Evolutionary conservation across 1,140 invertebrate species (phyloP).

Genomic region (Wiebesia pumilae): DNA sequence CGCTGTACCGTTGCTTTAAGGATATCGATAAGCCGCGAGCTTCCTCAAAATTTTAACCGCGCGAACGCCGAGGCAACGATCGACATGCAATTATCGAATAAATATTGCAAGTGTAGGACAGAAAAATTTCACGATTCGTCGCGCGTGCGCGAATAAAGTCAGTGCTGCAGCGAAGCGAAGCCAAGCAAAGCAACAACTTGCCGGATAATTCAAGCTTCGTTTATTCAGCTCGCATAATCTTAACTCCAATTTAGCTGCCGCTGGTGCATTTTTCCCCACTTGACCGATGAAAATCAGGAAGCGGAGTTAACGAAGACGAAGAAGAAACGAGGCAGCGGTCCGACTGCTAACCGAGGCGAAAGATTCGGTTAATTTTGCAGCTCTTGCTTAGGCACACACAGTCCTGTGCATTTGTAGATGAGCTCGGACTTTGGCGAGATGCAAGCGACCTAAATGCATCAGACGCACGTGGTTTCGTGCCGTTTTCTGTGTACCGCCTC

Average conservation of each 20-base stretch:
- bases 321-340: neutral
- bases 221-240: constrained; percentile 29
- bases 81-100: too few relatives aligned
- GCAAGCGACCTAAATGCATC: constrained; percentile 48
- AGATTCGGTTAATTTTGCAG: constrained; percentile 53
- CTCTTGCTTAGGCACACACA: neutral
- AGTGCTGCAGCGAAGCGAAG: neutral
- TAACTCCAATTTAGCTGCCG: neutral
- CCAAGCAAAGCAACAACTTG: neutral
- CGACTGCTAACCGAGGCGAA: constrained; percentile 28
- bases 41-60: neutral
- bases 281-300: constrained; percentile 47
- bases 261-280: neutral
- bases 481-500: neutral
- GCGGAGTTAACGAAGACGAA: constrained; percentile 41
- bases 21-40: neutral
- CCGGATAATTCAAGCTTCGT: neutral
- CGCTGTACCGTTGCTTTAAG: neutral
- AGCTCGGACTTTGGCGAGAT: constrained; percentile 30
- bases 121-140: neutral
- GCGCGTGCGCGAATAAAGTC: neutral
- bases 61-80: neutral
- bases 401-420: neutral
- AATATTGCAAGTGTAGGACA: neutral
- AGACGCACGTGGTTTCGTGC: constrained; percentile 15